phyloP scores from a whole-genome alignment of 2,113 vertebrate genomes.

The Telmatochromis sp. region DNA sequence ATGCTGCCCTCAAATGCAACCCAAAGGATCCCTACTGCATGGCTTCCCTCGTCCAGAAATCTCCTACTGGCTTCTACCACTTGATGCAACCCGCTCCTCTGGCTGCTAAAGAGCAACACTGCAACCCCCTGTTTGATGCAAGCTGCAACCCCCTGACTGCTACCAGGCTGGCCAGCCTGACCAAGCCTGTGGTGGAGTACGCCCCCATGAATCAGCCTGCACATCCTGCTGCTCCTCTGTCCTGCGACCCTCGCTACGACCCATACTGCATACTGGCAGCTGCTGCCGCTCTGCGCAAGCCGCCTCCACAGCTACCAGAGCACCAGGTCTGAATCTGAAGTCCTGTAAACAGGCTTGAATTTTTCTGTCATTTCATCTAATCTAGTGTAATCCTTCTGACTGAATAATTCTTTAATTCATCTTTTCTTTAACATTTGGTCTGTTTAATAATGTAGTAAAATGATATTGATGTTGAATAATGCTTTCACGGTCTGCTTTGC shows the following conservation, averaged over 20 bases:
- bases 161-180: constrained; percentile 58
- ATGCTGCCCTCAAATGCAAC: constrained; percentile 66
- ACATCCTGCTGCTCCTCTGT: constrained; percentile 28
- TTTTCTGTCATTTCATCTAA: constrained; percentile 5
- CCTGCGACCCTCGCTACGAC: constrained; percentile 66
- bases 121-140: constrained; percentile 71
- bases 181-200: constrained; percentile 64
- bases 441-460: constrained; percentile 39
- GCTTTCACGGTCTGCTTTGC: constrained; percentile 27
- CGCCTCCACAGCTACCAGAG: constrained; percentile 49
- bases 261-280: constrained; percentile 66
- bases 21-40: constrained; percentile 71
- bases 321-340: constrained; percentile 65
- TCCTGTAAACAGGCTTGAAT: constrained; percentile 19
- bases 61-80: constrained; percentile 63
- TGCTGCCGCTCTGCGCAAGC: constrained; percentile 50
- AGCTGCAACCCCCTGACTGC: constrained; percentile 72
- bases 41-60: constrained; percentile 54
- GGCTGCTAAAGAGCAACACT: constrained; percentile 51
- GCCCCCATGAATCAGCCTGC: constrained; percentile 28
- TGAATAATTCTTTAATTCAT: background rate
- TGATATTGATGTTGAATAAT: constrained; percentile 35
- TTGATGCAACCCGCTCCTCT: constrained; percentile 48
- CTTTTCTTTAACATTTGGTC: constrained; percentile 4
- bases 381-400: constrained; percentile 17